Percentiles rank a stretch among this genome's conserved stretches.
phyloP scores from a whole-genome alignment of 1,140 invertebrate species.

The Anthonomus grandis region DNA sequence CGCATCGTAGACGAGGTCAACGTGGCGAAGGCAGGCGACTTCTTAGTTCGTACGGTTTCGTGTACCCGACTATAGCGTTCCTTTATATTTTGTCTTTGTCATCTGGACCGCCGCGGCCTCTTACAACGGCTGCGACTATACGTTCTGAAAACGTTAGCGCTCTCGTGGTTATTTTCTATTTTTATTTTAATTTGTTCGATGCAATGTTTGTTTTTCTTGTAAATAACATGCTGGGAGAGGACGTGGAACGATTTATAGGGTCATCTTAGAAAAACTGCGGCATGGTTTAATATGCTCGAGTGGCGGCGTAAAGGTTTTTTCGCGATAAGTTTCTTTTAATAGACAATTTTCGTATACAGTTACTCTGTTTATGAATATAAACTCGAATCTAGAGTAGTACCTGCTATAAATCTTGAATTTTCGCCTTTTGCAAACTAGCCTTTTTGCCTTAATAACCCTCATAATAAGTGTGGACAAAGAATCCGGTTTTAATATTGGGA shows the following conservation, averaged over 20 bases:
- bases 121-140: conserved; percentile 38
- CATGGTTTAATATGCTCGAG: no score
- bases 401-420: no score
- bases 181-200: conserved; percentile 26
- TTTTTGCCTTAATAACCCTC: no score
- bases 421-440: no score
- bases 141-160: conserved; percentile 34
- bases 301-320: no score
- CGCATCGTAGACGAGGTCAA: conserved; percentile 17
- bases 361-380: no score
- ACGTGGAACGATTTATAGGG: conserved; percentile 8
- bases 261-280: background rate
- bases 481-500: no score
- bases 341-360: no score
- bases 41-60: conserved; percentile 38
- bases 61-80: conserved; percentile 42
- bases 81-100: conserved; percentile 44
- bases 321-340: no score
- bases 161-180: conserved; percentile 24
- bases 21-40: conserved; percentile 23
- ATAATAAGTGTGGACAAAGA: no score
- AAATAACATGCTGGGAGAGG: conserved; percentile 13
- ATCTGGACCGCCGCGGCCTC: conserved; percentile 42
- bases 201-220: conserved; percentile 32
- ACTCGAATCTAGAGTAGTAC: no score